phyloP scores from a whole-genome alignment of 2,113 vertebrate species.

The Taxidea taxus region DNA sequence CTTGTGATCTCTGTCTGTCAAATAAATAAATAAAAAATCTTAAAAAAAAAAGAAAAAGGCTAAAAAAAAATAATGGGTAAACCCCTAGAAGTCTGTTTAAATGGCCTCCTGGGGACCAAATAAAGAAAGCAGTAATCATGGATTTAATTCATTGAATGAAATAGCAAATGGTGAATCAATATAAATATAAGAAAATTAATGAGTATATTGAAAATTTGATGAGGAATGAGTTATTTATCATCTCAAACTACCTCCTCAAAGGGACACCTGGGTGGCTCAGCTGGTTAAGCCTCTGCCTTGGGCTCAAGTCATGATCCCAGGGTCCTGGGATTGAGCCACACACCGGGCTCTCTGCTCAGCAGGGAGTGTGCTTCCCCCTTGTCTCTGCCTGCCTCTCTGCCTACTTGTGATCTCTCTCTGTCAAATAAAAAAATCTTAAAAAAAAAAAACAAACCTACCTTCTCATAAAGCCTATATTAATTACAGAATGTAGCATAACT shows the following conservation, averaged over 20 bases:
- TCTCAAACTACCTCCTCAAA: neutral
- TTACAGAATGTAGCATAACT: neutral
- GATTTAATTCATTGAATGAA: neutral
- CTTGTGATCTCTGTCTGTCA: too few relatives aligned
- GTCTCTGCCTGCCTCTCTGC: too few relatives aligned
- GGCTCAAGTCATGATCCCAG: too few relatives aligned
- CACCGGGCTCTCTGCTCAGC: too few relatives aligned
- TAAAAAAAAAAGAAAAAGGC: too few relatives aligned
- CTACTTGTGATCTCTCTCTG: too few relatives aligned
- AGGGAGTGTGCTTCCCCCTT: too few relatives aligned
- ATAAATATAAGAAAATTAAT: neutral
- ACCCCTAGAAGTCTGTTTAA: neutral
- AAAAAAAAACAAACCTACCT: neutral
- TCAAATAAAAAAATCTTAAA: too few relatives aligned
- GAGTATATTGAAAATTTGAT: neutral
- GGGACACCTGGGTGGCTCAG: too few relatives aligned
- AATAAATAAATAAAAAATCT: too few relatives aligned
- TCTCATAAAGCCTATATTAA: neutral
- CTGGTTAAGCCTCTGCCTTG: too few relatives aligned
- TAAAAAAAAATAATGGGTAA: neutral
- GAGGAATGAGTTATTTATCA: neutral
- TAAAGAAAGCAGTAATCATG: neutral
- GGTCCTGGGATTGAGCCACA: too few relatives aligned
- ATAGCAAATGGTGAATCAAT: neutral
- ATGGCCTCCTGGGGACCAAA: neutral